Conservation (phyloP, 2,113 vertebrate genomes). For the Entomyzon cyanotis region DNA sequence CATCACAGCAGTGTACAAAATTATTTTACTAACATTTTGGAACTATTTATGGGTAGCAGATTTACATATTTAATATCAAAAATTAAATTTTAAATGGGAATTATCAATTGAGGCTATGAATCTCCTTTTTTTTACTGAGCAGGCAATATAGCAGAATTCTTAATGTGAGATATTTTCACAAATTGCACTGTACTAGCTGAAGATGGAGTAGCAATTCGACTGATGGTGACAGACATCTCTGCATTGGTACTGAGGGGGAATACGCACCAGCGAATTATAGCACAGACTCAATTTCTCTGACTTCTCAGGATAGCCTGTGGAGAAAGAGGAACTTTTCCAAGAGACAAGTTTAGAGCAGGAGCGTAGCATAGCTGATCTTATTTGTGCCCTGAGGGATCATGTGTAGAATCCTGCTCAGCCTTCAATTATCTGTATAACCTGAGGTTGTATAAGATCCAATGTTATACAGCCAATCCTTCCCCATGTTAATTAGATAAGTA, state of each 20-base stretch:
- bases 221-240: neutral
- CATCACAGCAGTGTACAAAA: neutral
- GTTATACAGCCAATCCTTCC: neutral
- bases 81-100: neutral
- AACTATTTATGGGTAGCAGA: neutral
- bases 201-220: neutral
- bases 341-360: neutral
- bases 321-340: neutral
- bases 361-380: neutral
- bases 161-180: neutral
- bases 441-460: neutral
- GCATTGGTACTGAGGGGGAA: neutral
- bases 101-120: neutral
- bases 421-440: neutral
- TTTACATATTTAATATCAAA: neutral
- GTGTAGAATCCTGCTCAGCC: neutral
- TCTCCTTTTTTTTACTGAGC: neutral
- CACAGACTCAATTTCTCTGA: neutral
- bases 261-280: neutral
- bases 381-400: neutral
- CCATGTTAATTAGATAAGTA: neutral
- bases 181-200: neutral
- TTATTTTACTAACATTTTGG: neutral
- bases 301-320: neutral
- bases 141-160: neutral